Evolutionary conservation across 2,888 invertebrate genomes (phyloP), one percentile per base, ranked within the genome.

Genomic region (Cenopis cana): DNA sequence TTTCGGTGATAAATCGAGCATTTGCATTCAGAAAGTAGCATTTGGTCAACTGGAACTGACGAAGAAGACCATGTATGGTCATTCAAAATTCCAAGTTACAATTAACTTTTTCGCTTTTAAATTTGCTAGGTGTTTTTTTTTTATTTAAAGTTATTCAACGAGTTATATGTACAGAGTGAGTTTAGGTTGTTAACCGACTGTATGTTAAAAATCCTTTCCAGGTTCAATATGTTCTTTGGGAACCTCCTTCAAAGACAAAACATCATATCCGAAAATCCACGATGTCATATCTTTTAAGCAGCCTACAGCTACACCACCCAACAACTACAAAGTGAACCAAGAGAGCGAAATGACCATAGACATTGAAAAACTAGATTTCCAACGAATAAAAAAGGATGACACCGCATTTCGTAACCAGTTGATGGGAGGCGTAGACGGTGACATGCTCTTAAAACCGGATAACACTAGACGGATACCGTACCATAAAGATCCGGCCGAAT

Each of bases 281-380:
- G 60, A 60, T 10, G 60, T 60, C 4, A n/a, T 60, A 10, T 60
- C 60, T 24, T 60, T 60, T 29, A 60, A 46, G 46, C 14, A 8
- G 5, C 14, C 46, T n/a, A 46, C 46, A n/a, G 5, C 46, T n/a
- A 46, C 46, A n/a, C 29, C 20, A 10, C n/a, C 24, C 2, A 11
- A 41, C 9, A 24, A n/a, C 5, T 24, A 24, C n/a, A 20, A 46
- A n/a, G 29, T 9, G n/a, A 17, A 18, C 10, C 9, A 1, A 17
- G 46, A 17, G 6, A n/a, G 10, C 24, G 24, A 60, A 29, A n/a
- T 60, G 1, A 60, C 60, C 24, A 60, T 60, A 60, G 60, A 60
- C 29, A 60, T 60, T 10, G 60, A 60, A 29, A 60, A 60, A 29
- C 17, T 60, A 20, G 46, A 60, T 29, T 9, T 60, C 0, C 60